Evolutionary conservation across 2,113 vertebrate genomes (phyloP).

Genomic region (Cyanoliseus patagonus): DNA sequence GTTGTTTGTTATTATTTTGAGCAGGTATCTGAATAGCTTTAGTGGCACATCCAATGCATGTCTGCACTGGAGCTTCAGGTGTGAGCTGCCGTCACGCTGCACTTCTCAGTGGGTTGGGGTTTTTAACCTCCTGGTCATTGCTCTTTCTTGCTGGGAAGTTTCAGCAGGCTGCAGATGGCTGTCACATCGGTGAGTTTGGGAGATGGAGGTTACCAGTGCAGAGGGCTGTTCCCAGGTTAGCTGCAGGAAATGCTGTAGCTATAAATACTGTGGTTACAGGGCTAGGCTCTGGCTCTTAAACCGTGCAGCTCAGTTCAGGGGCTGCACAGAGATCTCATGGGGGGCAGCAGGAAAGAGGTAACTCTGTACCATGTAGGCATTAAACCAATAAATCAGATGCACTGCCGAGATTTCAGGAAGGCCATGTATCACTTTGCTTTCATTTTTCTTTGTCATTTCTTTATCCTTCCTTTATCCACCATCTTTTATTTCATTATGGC

Average conservation of each 20-base stretch:
- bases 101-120: background rate
- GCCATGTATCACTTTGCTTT: background rate
- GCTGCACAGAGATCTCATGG: background rate
- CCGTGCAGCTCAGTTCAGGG: background rate
- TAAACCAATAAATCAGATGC: background rate
- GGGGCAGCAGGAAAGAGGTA: background rate
- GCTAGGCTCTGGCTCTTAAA: background rate
- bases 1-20: background rate
- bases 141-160: background rate
- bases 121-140: accelerated
- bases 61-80: background rate
- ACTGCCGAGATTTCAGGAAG: background rate
- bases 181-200: background rate
- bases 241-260: background rate
- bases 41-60: too few species aligned
- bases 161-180: background rate
- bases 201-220: background rate
- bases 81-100: background rate
- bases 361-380: background rate
- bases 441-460: background rate
- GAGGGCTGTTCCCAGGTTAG: background rate
- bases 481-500: background rate
- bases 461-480: background rate
- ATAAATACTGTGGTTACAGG: background rate
- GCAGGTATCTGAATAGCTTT: background rate